A percentile compares a stretch with the other conserved stretches of the same genome.
These are phyloP conservation scores for Dicaeum eximium DNA, from an alignment of 2,113 vertebrate genomes.

Conservation along the genomic window DNA sequence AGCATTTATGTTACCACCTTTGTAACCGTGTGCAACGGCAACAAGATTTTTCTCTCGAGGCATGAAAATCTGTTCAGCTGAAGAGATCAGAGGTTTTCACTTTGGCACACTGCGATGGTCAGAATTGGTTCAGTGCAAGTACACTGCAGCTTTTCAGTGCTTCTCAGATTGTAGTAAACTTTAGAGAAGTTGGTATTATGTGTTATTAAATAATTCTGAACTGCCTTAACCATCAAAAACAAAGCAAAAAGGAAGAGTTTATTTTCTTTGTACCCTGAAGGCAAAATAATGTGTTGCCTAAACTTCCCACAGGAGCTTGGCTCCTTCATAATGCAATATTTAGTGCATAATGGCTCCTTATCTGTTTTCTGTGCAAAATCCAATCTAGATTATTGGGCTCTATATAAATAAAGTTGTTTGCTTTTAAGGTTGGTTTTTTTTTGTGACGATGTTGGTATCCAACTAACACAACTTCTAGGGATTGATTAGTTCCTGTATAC, in stretches of 20 bases:
- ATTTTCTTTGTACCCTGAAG: neutral
- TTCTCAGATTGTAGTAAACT: neutral
- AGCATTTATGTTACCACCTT: neutral
- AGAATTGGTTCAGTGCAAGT: neutral
- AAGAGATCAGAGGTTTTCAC: neutral
- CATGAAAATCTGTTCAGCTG: fast-evolving
- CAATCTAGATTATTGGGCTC: neutral
- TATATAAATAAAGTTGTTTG: neutral
- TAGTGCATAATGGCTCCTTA: neutral
- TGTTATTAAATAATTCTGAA: neutral
- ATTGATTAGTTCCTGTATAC: neutral
- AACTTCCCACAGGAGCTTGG: neutral
- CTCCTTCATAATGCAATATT: neutral
- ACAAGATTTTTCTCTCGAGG: neutral
- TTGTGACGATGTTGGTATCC: neutral
- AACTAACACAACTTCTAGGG: neutral
- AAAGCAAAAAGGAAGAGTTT: neutral
- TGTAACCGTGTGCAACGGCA: fast-evolving
- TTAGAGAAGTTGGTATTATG: neutral
- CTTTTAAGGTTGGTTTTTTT: neutral
- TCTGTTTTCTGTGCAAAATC: neutral
- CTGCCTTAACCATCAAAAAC: neutral
- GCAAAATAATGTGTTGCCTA: neutral
- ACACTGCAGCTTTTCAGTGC: neutral
- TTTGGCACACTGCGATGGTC: neutral